Base-by-base conservation (phyloP, 2,888 invertebrate species). In the Apodemia duryi region DNA sequence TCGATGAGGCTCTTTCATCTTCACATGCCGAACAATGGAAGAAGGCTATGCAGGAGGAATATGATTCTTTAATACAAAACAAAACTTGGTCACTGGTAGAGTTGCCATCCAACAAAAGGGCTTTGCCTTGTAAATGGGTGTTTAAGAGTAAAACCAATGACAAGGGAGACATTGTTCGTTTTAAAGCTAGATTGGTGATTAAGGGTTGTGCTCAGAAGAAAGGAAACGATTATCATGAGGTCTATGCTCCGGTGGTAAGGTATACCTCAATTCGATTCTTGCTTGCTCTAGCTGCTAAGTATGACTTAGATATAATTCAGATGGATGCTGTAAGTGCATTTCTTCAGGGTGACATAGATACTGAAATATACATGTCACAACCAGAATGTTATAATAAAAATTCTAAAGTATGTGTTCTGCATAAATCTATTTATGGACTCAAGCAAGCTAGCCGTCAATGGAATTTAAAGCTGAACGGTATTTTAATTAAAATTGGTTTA, bases 391-490 rank as follows among this genome's bases (percentile, higher is more conserved):
- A 4, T 51, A 21, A n/a, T n/a, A 3, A 51, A n/a, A 51, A 51
- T 51, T 6, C 49, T 13, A 13, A 51, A 51, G n/a, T 51, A 13
- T 51, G 49, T 51, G n/a, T 5, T 4, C 10, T 38, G 13, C 61
- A 61, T 38, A 61, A 62, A 43, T 62, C 62, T 13, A 38, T 62
- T 21, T 38, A 62, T 43, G 43, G 41, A 9, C 41, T 62, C 9
- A 41, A 41, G 35, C 62, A 41, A 62, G 41, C 13, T n/a, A 61
- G 61, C 61, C 61, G 61, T 38, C 61, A 61, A 7, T 61, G 61
- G 61, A 61, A 38, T n/a, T 38, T 61, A 38, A 61, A 29, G n/a
- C 13, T 51, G 2, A 11, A 51, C n/a, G 41, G n/a, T 13, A n/a
- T 38, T 41, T n/a, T 61, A 61, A 3, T 61, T 35, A 41, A 32